These are phyloP conservation scores for Tryphoninae sp. DNA, from an alignment of 2,888 invertebrate genomes.

Conservation along the genomic window DNA sequence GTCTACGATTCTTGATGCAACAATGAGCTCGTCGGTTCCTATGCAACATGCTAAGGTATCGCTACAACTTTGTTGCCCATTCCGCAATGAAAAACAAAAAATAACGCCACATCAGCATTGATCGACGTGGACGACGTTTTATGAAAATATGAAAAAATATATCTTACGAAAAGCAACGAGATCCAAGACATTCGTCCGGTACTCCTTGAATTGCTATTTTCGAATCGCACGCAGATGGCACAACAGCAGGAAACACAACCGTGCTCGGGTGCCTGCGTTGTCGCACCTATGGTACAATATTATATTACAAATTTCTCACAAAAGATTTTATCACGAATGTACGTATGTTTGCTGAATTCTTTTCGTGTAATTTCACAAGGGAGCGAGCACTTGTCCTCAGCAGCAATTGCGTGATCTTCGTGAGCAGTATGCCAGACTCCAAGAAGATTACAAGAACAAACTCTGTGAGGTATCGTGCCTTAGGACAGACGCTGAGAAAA, in stretches of 20 bases:
- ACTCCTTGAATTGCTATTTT: constrained; percentile 57
- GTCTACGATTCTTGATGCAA: constrained; percentile 6
- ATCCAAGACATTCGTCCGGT: constrained; percentile 23
- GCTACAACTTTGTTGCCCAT: constrained; percentile 41
- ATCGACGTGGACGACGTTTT: constrained; percentile 20
- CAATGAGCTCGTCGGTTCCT: constrained; percentile 25
- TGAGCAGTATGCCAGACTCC: constrained; percentile 85
- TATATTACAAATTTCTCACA: neutral
- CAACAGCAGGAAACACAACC: constrained; percentile 63
- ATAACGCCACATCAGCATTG: constrained; percentile 1
- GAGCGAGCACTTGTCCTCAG: constrained; percentile 78
- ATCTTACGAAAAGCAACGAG: constrained; percentile 49
- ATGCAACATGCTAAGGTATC: constrained; percentile 69
- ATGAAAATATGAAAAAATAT: constrained; percentile 29
- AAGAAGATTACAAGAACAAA: constrained; percentile 87
- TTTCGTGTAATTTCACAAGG: constrained; percentile 61
- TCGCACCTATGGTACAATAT: constrained; percentile 69
- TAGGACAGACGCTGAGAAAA: constrained; percentile 82
- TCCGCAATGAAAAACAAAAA: constrained; percentile 19
- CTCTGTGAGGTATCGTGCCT: constrained; percentile 85
- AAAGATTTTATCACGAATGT: constrained; percentile 14
- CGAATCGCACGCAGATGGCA: constrained; percentile 66
- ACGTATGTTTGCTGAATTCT: constrained; percentile 1
- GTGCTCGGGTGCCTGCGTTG: constrained; percentile 74
- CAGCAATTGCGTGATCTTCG: constrained; percentile 84